Conservation (phyloP, 2,113 vertebrate genomes). For the Macquaria ambigua region DNA sequence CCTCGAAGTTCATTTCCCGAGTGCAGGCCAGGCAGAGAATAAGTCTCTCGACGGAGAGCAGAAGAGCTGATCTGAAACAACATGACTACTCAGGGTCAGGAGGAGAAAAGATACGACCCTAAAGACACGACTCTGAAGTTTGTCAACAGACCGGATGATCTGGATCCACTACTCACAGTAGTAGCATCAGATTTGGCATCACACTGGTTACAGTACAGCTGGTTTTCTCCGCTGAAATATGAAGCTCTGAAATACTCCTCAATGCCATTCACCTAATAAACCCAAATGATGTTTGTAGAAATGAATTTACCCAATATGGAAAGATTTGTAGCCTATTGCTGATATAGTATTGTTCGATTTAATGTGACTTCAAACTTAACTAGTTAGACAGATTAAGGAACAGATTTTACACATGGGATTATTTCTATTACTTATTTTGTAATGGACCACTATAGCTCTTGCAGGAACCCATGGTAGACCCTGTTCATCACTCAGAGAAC, state of each 20-base stretch:
- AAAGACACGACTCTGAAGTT: slow-evolving; percentile 76
- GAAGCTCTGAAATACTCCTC: slow-evolving; percentile 46
- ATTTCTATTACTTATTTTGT: background rate
- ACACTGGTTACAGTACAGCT: slow-evolving; percentile 78
- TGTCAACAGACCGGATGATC: slow-evolving; percentile 75
- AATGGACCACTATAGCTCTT: too few species aligned
- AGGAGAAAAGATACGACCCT: slow-evolving; percentile 72
- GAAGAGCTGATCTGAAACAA: background rate
- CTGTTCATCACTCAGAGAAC: too few species aligned
- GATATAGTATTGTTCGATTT: background rate
- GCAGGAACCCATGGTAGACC: background rate
- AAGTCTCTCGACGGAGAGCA: too few species aligned
- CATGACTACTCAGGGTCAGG: slow-evolving; percentile 27
- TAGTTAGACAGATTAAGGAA: background rate
- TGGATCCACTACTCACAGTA: slow-evolving; percentile 68
- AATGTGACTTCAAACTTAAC: background rate
- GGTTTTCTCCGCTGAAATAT: slow-evolving; percentile 70
- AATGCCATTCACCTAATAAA: slow-evolving; percentile 59
- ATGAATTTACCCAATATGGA: too few species aligned
- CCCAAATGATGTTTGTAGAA: too few species aligned
- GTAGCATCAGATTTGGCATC: slow-evolving; percentile 68
- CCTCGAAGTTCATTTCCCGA: rapidly evolving
- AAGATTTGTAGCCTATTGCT: background rate
- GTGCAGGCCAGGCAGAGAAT: rapidly evolving
- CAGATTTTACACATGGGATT: too few species aligned